Percentiles rank a stretch among this genome's conserved stretches.
These are phyloP conservation scores for Hypotaenidia philippensis DNA, from an alignment of 2,797 vertebrate species.

Conservation along the genomic window DNA sequence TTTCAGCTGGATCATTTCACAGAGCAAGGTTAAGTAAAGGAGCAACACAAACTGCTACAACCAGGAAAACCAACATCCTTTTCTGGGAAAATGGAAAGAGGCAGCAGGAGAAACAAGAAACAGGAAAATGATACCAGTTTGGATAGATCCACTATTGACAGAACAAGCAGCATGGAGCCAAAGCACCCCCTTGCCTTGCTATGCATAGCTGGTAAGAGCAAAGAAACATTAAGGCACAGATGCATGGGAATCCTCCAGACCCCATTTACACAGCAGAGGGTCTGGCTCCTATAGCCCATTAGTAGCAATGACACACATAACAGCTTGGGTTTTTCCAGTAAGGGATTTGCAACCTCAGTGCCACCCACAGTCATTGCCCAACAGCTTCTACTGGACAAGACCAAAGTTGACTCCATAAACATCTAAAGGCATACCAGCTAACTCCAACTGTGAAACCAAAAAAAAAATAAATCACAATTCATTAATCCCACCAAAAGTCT, in stretches of 20 bases:
- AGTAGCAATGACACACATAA: neutral
- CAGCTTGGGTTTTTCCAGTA: neutral
- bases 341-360: neutral
- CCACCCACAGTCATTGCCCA: neutral
- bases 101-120: neutral
- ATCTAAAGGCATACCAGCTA: neutral
- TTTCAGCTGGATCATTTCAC: neutral
- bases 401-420: neutral
- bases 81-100: neutral
- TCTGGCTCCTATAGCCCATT: neutral
- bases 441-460: neutral
- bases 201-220: accelerated
- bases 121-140: neutral
- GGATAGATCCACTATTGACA: neutral
- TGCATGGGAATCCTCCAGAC: neutral
- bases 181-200: neutral
- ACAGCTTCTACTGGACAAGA: neutral
- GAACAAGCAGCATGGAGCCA: neutral
- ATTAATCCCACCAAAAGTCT: neutral
- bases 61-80: neutral
- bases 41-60: neutral
- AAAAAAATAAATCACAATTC: neutral
- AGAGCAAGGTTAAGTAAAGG: neutral
- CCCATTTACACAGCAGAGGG: neutral
- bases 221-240: neutral